Base-by-base conservation (phyloP, 2,113 vertebrate genomes). In the Echinops telfairi region DNA sequence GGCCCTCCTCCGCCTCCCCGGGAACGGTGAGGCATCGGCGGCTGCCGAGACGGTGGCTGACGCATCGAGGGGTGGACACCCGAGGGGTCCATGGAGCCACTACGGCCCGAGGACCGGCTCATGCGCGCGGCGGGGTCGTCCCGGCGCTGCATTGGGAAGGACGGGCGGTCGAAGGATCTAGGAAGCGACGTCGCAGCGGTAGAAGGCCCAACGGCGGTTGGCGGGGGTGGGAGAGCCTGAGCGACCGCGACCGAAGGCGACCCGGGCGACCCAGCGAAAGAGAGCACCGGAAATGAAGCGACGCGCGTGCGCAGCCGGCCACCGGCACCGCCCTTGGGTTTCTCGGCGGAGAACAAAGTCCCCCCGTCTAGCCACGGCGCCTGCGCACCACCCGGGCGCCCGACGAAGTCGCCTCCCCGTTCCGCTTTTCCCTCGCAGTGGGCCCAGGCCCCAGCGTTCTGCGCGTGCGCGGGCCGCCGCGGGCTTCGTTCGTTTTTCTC, bases 311-410 rank as follows among this genome's bases (percentile, higher is more conserved):
- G 97, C 97, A 95, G 43, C 70, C 62, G 38, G 31, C 2, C 92
- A 25, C 91, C 95, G 96, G 95, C 96, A 95, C 97, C 97, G 97
- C 97, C 97, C 96, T 97, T 95, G 93, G 92, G 94, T 83, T 93
- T 94, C 95, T 94, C 91, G 70, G 94, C 71, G 95, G 82, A 97
- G 97, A 97, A 97, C 97, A 97, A 97, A 97, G 97, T 97, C 96
- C 94, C 43, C 95, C 36, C 27, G 70, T 73, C 38, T 27, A 71
- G 29, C 89, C 76, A 95, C 47, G 2, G 95, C 96, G 97, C 97
- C 23, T 97, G 97, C 97, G 96, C 96, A 87, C 23, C 36, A 3
- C 71, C 91, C 17, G 9, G 33, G 77, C 79, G 73, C 19, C 60
- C 23, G 29, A 68, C 76, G 40, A 78, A 57, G 86, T 80, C 57